Conservation (phyloP, 2,888 invertebrate species). For the Melanargia galathea region DNA sequence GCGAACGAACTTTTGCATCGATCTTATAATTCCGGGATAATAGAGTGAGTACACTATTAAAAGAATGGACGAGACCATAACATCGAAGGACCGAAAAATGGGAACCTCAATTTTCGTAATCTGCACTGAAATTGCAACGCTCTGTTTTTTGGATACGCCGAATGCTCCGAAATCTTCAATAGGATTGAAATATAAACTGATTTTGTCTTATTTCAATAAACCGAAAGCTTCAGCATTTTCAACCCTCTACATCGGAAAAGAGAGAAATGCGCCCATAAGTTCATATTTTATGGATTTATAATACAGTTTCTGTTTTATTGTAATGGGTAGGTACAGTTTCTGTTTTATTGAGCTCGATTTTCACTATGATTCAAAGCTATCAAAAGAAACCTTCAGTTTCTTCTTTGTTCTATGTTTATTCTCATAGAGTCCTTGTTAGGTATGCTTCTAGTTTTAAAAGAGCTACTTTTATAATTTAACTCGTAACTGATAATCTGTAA, state of each 20-base stretch:
- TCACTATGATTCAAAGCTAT: no score
- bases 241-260: constrained; percentile 10
- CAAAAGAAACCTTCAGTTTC: no score
- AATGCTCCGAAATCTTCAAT: constrained; percentile 8
- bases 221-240: constrained; percentile 12
- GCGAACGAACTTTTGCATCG: no score
- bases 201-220: constrained; percentile 15
- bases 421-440: no score
- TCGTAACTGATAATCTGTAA: no score
- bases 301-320: no score
- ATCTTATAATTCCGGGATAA: neutral
- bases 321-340: no score
- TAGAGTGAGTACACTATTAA: neutral
- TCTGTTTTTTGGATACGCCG: neutral
- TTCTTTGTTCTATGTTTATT: no score
- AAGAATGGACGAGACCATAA: neutral
- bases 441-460: no score
- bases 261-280: neutral
- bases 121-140: constrained; percentile 7
- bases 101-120: neutral
- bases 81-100: neutral
- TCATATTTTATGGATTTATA: neutral
- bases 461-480: no score
- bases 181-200: constrained; percentile 21
- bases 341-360: no score